Conservation (phyloP, 2,888 invertebrate genomes). For the Limnephilus auricula region DNA sequence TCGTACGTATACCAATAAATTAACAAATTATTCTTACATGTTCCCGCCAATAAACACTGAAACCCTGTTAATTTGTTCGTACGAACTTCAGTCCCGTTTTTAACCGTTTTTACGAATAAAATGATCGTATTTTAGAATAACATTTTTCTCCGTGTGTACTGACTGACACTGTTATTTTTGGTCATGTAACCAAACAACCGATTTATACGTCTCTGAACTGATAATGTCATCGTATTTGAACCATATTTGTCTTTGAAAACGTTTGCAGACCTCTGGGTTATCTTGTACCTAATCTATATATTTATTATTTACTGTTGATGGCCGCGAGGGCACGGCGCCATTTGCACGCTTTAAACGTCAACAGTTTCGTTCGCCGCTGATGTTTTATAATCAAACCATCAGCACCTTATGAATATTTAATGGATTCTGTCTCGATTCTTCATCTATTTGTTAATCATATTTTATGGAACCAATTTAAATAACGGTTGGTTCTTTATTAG, state of each 20-base stretch:
- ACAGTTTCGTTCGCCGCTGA: background rate
- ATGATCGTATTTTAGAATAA: too few species aligned
- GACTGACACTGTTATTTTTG: too few species aligned
- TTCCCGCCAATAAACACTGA: too few species aligned
- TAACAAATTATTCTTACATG: too few species aligned
- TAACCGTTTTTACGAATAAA: too few species aligned
- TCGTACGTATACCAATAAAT: too few species aligned
- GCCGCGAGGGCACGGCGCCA: background rate
- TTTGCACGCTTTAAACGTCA: slow-evolving; percentile 15
- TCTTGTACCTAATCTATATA: background rate
- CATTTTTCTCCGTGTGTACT: too few species aligned
- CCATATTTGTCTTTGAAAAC: background rate
- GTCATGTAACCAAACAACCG: too few species aligned
- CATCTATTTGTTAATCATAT: background rate
- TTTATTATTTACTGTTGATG: background rate
- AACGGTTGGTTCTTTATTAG: background rate
- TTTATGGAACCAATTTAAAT: background rate
- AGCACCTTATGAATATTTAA: background rate
- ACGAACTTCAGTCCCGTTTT: too few species aligned
- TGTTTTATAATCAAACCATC: background rate
- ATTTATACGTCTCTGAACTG: too few species aligned
- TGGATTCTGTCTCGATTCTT: background rate
- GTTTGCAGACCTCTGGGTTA: background rate
- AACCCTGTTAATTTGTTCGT: too few species aligned
- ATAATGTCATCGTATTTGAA: background rate